Evolutionary conservation across 2,888 invertebrate species (phyloP), one percentile per base, ranked within the genome.

Genomic region (Danaus chrysippus): DNA sequence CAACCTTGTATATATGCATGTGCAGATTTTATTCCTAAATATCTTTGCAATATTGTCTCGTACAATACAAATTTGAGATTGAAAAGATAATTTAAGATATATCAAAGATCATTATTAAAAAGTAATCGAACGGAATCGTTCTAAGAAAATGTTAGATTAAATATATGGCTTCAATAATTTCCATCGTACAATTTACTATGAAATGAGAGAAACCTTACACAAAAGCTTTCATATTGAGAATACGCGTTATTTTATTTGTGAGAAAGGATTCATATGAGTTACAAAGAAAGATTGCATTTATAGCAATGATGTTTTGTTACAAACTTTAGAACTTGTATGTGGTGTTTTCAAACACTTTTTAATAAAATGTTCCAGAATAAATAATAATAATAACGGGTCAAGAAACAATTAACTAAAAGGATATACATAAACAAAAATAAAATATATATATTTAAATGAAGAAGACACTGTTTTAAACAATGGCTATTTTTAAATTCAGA

Each of bases 91-190:
- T 6, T 23, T 34, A 53, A 15, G 9, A 53, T 17, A 19, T 17
- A 12, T 17, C 17, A 10, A 53, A 53, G 19, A 17, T 11, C 17
- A 17, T 19, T 54, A 13, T 13, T 41, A 54, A 13, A 34, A 34
- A 34, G 23, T 13, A 23, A 54, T n/a, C 13, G 41, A 34, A 41
- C 34, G 13, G 34, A 17, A 53, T 1, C 3, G 6, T 23, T 23
- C 17, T 42, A 12, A 42, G 42, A 42, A 52, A 15, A 60, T 34
- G 58, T n/a, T 58, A 57, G 44, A 58, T 41, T 55, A 42, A 57
- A 62, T 53, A 61, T 54, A 59, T 54, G 19, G 55, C 23, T 34
- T 49, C 58, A 43, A 23, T 54, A 56, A 62, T 64, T 63, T 49
- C 17, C 3, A 17, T 49, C 49, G n/a, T 49, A 17, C 17, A 49